Conservation (phyloP, 92 coral and sea anemone genomes). For the Actinostola sp. region DNA sequence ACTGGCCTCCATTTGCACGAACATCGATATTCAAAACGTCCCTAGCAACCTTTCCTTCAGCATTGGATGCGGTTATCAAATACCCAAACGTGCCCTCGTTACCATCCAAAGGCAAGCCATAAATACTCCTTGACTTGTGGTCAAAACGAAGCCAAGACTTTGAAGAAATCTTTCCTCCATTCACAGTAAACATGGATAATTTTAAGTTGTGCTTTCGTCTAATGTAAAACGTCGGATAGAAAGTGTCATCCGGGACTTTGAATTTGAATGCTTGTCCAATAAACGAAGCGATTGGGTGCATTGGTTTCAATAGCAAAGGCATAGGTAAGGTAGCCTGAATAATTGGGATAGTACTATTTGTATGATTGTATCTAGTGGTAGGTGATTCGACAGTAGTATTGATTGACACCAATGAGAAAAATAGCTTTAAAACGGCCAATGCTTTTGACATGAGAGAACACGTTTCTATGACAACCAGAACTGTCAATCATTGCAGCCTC, state of each 20-base stretch:
- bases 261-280: slow-evolving; percentile 68
- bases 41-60: slow-evolving; percentile 25
- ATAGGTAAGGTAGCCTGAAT: slow-evolving; percentile 33
- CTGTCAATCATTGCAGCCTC: slow-evolving; percentile 50
- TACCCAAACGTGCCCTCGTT: slow-evolving; percentile 53
- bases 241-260: slow-evolving; percentile 51
- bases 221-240: slow-evolving; percentile 37
- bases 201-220: slow-evolving; percentile 13
- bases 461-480: slow-evolving; percentile 33
- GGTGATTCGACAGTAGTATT: slow-evolving; percentile 69
- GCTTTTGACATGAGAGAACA: slow-evolving; percentile 91
- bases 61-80: slow-evolving; percentile 35
- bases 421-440: slow-evolving; percentile 78
- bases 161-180: slow-evolving; percentile 49
- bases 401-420: slow-evolving; percentile 77
- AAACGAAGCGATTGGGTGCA: slow-evolving; percentile 49
- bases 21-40: slow-evolving; percentile 47
- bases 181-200: slow-evolving; percentile 54
- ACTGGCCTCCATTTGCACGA: slow-evolving; percentile 13
- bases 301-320: slow-evolving; percentile 60
- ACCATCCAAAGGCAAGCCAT: slow-evolving; percentile 62
- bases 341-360: slow-evolving; percentile 26
- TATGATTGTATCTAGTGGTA: slow-evolving; percentile 21
- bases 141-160: slow-evolving; percentile 78
- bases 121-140: slow-evolving; percentile 25